phyloP scores from a whole-genome alignment of 2,888 invertebrate species.

The Myopa testacea region DNA sequence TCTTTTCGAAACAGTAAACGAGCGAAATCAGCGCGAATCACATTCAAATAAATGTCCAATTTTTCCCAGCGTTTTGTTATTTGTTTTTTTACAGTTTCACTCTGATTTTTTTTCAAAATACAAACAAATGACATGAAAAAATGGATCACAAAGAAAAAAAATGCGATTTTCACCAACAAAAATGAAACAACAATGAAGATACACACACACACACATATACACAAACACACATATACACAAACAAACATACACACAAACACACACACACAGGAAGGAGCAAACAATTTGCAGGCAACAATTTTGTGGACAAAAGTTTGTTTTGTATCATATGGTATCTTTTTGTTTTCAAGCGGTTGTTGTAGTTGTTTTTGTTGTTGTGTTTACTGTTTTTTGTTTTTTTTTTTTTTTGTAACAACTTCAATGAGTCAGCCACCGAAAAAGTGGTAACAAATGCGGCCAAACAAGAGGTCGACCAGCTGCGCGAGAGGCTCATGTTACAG shows the following conservation, averaged over 20 bases:
- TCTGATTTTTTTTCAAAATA: neutral
- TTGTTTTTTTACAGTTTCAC: slow-evolving; percentile 9
- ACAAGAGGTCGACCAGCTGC: slow-evolving; percentile 28
- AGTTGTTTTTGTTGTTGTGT: slow-evolving; percentile 21
- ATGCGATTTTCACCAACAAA: neutral
- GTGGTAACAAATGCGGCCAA: slow-evolving; percentile 39
- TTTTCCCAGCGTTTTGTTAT: neutral
- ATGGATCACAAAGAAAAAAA: neutral
- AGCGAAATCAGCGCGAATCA: slow-evolving; percentile 8
- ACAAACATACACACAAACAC: slow-evolving; percentile 38
- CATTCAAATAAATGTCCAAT: slow-evolving; percentile 37
- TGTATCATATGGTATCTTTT: slow-evolving; percentile 33
- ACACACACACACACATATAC: slow-evolving; percentile 32
- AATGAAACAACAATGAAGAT: slow-evolving; percentile 5
- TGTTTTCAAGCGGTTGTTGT: slow-evolving; percentile 41
- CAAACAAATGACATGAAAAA: neutral
- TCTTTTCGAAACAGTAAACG: neutral
- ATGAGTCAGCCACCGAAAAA: slow-evolving; percentile 33
- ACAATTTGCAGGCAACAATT: slow-evolving; percentile 52
- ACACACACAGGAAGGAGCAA: slow-evolving; percentile 43
- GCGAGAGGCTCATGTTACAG: neutral
- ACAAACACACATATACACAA: slow-evolving; percentile 31
- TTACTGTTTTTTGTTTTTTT: slow-evolving; percentile 28
- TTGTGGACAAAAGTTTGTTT: slow-evolving; percentile 46
- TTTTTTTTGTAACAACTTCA: slow-evolving; percentile 32